Base-by-base conservation (phyloP, 2,113 vertebrate species). In the Lichenostomus cassidix region DNA sequence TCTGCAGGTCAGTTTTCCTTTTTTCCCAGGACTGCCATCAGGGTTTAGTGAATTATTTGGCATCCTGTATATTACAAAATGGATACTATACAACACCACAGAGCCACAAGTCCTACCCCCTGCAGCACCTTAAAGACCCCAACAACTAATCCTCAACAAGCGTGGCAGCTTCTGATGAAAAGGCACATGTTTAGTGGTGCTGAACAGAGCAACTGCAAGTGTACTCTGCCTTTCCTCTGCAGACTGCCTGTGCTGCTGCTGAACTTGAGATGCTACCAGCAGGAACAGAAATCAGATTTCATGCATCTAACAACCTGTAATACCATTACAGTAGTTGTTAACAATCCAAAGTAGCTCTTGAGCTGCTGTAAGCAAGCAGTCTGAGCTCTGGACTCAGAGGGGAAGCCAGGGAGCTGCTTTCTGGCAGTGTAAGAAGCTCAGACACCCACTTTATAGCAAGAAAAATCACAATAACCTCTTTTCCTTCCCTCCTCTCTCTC, bases 381-480 rank as follows among this genome's bases (percentile, higher is more conserved):
- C 65, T 59, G 87, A 85, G 56, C 42, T 41, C 82, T 50, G 70
- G 68, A 37, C 75, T 78, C 7, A 0, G 52, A 68, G 65, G 64
- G 64, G 73, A 90, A 86, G 56, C 29, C 22, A 44, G n/a, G 68
- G 83, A 86, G 25, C 83, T 88, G 73, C 52, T 83, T 74, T 91
- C 83, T 96, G 73, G 75, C 85, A 92, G 17, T 11, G 2, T 75
- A 63, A 88, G 83, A 56, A 86, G 68, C 56, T 92, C 85, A 93
- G 86, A 78, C 60, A 83, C 64, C 46, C 33, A 15, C 50, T 73
- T 83, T 58, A 68, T 77, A 78, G 52, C 60, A 93, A 93, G 71
- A 83, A 88, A 86, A 96, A 81, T 86, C 76, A 63, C 79, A 88
- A 83, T 93, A 94, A 74, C 52, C 71, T 74, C 50, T 59, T 83